Evolutionary conservation across 1,140 invertebrate species (phyloP).

Genomic region (Acyrthosiphon pisum): DNA sequence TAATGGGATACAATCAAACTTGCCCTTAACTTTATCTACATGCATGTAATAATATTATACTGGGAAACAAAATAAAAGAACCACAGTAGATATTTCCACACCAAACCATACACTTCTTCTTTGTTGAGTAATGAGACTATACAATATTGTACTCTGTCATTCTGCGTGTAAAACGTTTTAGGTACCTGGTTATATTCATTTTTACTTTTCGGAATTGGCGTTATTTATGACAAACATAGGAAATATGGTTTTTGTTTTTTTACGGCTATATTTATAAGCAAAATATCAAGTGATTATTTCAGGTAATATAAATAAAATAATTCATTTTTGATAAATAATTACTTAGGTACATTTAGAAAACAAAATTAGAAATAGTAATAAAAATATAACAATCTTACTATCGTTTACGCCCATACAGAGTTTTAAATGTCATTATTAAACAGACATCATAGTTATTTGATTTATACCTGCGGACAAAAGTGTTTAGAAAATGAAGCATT

Average conservation of each 20-base stretch:
- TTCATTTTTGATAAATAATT: too few relatives aligned
- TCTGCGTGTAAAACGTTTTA: slow-evolving; percentile 22
- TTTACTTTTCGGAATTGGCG: not conserved
- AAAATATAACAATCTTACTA: too few relatives aligned
- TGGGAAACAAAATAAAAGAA: not conserved
- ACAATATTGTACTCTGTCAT: not conserved
- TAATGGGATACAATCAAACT: not conserved
- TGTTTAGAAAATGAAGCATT: too few relatives aligned
- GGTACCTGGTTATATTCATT: not conserved
- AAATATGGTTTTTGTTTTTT: not conserved
- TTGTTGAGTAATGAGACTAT: not conserved
- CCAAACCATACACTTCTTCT: slow-evolving; percentile 5
- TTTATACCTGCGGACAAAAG: too few relatives aligned
- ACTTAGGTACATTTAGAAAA: too few relatives aligned
- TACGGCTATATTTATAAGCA: not conserved
- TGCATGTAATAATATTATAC: not conserved
- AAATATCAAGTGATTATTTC: not conserved
- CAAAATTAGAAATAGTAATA: too few relatives aligned
- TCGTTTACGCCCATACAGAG: too few relatives aligned
- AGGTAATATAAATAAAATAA: not conserved
- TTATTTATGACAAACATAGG: not conserved
- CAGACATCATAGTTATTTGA: too few relatives aligned
- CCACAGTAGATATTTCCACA: not conserved
- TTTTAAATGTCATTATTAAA: too few relatives aligned
- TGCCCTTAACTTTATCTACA: not conserved